Conservation (phyloP, 1,140 invertebrate genomes). For the Phocides pigmalion region DNA sequence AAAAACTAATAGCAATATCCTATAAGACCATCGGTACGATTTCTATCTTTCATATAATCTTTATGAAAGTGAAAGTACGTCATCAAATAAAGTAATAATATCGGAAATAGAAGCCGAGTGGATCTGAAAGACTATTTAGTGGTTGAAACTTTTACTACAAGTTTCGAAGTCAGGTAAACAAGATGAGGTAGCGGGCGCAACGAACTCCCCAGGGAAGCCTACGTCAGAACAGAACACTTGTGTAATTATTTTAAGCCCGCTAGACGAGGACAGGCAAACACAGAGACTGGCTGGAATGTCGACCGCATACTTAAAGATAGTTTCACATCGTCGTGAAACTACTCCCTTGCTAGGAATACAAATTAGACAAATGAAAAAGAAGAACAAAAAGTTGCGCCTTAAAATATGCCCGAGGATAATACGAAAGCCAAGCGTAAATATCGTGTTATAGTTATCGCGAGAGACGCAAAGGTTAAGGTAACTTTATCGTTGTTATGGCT, state of each 20-base stretch:
- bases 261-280: slow-evolving; percentile 67
- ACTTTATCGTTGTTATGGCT: slow-evolving; percentile 1
- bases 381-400: slow-evolving; percentile 3
- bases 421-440: slow-evolving; percentile 12
- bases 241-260: slow-evolving; percentile 80
- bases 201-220: slow-evolving; percentile 58
- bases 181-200: slow-evolving; percentile 46
- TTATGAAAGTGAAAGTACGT: slow-evolving; percentile 60
- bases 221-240: slow-evolving; percentile 57
- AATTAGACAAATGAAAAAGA: slow-evolving; percentile 2
- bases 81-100: slow-evolving; percentile 38
- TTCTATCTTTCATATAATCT: slow-evolving; percentile 19
- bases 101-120: slow-evolving; percentile 41
- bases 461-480: slow-evolving; percentile 18
- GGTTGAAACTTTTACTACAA: slow-evolving; percentile 42
- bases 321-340: slow-evolving; percentile 32
- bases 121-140: slow-evolving; percentile 48
- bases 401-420: slow-evolving; percentile 13
- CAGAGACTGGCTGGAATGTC: slow-evolving; percentile 58
- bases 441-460: background rate
- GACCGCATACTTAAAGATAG: slow-evolving; percentile 49
- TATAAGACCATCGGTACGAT: slow-evolving; percentile 1
- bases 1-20: slow-evolving; percentile 17
- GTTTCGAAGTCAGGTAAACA: slow-evolving; percentile 52
- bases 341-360: slow-evolving; percentile 20